Percentiles rank a stretch among this genome's conserved stretches.
phyloP scores from a whole-genome alignment of 2,113 vertebrate species.

The Aix galericulata region DNA sequence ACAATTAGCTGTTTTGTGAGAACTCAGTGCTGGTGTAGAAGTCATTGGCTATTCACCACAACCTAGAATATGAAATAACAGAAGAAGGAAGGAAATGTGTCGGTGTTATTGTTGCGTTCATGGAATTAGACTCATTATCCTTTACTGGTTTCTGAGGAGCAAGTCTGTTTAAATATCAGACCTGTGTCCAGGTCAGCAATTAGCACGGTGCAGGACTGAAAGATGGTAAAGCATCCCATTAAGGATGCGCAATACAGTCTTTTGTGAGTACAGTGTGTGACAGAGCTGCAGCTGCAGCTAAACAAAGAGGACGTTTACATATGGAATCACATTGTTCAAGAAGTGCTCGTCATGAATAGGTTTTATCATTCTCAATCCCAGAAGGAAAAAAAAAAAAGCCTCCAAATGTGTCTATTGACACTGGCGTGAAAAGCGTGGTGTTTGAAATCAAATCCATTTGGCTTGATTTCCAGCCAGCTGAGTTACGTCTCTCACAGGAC shows the following conservation, averaged over 20 bases:
- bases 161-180: not conserved
- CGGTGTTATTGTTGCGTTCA: not conserved
- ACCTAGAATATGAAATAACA: not conserved
- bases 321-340: not conserved
- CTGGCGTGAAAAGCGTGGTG: not conserved
- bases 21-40: not conserved
- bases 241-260: not conserved
- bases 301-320: not conserved
- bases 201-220: not conserved
- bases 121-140: not conserved
- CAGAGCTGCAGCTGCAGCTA: conserved; percentile 21
- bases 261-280: not conserved
- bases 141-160: not conserved
- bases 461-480: not conserved
- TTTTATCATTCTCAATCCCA: not conserved
- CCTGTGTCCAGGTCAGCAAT: not conserved
- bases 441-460: not conserved
- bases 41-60: not conserved
- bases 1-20: not conserved
- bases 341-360: not conserved
- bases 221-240: not conserved
- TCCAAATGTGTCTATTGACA: not conserved
- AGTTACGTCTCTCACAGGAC: not conserved
- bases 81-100: not conserved
- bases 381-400: too few relatives aligned